Base-by-base conservation (phyloP, 2,888 invertebrate species). In the Chrysolina americana region DNA sequence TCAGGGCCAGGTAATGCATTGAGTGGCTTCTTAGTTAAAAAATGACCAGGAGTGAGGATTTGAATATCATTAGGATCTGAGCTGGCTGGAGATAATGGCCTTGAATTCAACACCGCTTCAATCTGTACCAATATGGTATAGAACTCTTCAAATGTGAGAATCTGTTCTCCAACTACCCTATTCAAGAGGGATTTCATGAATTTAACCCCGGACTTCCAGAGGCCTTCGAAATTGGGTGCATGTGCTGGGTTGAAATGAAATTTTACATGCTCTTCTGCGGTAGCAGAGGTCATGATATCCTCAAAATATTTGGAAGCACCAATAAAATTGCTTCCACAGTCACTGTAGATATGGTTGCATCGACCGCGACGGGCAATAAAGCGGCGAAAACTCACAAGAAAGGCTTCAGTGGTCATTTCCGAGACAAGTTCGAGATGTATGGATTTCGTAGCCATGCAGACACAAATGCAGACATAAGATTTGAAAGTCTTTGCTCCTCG, bases 21-120 rank as follows among this genome's bases (percentile, higher is more conserved):
- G n/a, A n/a, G n/a, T n/a, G n/a, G n/a, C n/a, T n/a, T n/a, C n/a
- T n/a, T 50, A 2, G 53, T 68, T 21, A 68, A n/a, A 23, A 21
- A 50, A 50, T 68, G 53, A 28, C 68, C 68, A 3, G 68, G 68
- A n/a, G n/a, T n/a, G n/a, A n/a, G n/a, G n/a, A n/a, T n/a, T n/a
- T n/a, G n/a, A 17, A 15, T 68, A 4, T 50, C 17, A 28, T n/a
- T 13, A n/a, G n/a, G n/a, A n/a, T n/a, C n/a, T n/a, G n/a, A n/a
- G n/a, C n/a, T n/a, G n/a, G n/a, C n/a, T n/a, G n/a, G n/a, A n/a
- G n/a, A n/a, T n/a, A n/a, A n/a, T n/a, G n/a, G n/a, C n/a, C n/a
- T n/a, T n/a, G n/a, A n/a, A n/a, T n/a, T n/a, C n/a, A n/a, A n/a
- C n/a, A n/a, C n/a, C n/a, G n/a, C n/a, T n/a, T n/a, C 48, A 15